phyloP scores from a whole-genome alignment of 2,113 vertebrate species.

The Acrocephalus kingi region DNA sequence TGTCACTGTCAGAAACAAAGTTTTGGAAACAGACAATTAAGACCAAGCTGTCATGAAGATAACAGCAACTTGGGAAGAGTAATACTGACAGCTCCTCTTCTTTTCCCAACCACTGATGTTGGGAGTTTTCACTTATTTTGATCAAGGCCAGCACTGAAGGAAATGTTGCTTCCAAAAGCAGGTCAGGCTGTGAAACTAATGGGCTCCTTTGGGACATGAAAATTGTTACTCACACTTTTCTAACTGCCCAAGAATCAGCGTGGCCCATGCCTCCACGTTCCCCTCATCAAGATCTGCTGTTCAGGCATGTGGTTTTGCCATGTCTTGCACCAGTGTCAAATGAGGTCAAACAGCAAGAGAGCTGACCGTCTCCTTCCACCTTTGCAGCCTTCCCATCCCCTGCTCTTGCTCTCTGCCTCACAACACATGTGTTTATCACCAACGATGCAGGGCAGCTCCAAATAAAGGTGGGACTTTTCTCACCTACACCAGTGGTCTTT shows the following conservation, averaged over 20 bases:
- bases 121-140: slow-evolving; percentile 28
- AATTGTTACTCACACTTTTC: background rate
- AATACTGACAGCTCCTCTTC: slow-evolving; percentile 38
- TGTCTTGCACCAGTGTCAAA: background rate
- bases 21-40: slow-evolving; percentile 33
- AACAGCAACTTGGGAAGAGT: background rate
- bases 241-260: background rate
- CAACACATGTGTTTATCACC: background rate
- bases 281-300: background rate
- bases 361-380: background rate
- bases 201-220: slow-evolving; percentile 35
- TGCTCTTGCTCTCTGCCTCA: background rate
- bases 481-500: background rate
- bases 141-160: slow-evolving; percentile 24
- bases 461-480: background rate
- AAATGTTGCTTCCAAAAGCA: slow-evolving; percentile 34
- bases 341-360: background rate
- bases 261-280: background rate
- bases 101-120: background rate
- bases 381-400: background rate
- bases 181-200: slow-evolving; percentile 52
- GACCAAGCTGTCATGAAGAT: slow-evolving; percentile 7
- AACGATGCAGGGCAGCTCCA: accelerated
- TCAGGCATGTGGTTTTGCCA: background rate
- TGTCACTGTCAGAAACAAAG: background rate